phyloP scores from a whole-genome alignment of 1,140 invertebrate genomes.

The Gyrodactylus bullatarudis region DNA sequence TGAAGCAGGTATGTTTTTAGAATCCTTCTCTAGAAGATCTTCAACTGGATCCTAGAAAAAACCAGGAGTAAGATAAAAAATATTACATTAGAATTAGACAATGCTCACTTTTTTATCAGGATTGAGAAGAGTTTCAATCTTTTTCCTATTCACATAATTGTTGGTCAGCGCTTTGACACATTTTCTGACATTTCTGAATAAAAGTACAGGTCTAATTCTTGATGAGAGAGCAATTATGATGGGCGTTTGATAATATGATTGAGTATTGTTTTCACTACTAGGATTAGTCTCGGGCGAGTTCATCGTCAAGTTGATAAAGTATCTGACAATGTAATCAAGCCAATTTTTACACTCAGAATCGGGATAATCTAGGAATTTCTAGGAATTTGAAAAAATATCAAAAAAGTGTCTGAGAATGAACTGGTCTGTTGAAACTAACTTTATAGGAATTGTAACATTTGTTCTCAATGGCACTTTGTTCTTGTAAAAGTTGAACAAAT shows the following conservation, averaged over 20 bases:
- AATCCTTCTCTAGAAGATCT: neutral
- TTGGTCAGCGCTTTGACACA: neutral
- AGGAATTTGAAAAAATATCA: no score
- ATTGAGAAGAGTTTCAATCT: neutral
- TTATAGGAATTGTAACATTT: neutral
- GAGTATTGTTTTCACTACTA: neutral
- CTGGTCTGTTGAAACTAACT: neutral
- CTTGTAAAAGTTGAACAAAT: neutral
- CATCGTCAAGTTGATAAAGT: neutral
- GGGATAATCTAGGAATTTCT: neutral
- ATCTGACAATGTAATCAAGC: neutral
- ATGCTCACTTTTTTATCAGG: neutral
- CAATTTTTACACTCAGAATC: neutral
- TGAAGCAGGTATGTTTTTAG: neutral
- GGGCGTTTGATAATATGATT: neutral
- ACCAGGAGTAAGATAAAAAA: neutral
- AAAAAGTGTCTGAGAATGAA: no score
- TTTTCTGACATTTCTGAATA: neutral
- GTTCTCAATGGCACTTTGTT: neutral
- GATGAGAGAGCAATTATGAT: neutral
- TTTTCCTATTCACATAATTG: neutral
- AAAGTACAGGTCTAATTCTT: neutral
- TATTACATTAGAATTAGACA: neutral
- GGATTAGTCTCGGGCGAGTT: no score
- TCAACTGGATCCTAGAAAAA: no score